These are phyloP conservation scores for Cerceris rybyensis DNA, from an alignment of 2,888 invertebrate genomes.

Conservation along the genomic window DNA sequence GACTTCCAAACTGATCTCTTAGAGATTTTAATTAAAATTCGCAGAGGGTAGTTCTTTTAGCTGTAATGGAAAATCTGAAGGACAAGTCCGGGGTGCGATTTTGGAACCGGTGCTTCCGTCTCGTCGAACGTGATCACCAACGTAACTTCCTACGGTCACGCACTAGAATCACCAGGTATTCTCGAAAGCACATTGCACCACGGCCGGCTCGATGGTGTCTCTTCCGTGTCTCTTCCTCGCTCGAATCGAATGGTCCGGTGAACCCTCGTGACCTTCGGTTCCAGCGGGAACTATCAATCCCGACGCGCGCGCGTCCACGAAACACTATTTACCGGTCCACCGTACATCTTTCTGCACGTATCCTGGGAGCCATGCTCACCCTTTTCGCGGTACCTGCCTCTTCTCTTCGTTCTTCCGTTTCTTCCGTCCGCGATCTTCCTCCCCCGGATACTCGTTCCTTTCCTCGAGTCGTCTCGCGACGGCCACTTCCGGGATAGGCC, in stretches of 20 bases:
- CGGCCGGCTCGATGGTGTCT: conserved; percentile 26
- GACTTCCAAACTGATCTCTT: neutral
- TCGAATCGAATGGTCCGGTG: conserved; percentile 40
- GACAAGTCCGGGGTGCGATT: neutral
- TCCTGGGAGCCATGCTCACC: conserved; percentile 35
- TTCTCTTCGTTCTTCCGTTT: conserved; percentile 5
- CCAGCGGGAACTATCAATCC: conserved; percentile 48
- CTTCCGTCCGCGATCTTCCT: neutral
- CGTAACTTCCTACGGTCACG: conserved; percentile 27
- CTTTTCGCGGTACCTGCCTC: neutral
- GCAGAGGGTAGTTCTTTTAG: too few relatives aligned
- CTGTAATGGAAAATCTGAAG: too few relatives aligned
- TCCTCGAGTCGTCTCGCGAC: neutral
- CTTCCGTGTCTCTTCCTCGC: conserved; percentile 26
- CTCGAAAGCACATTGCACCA: conserved; percentile 51
- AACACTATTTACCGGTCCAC: conserved; percentile 51
- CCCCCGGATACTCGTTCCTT: conserved; percentile 1
- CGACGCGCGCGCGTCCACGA: conserved; percentile 44
- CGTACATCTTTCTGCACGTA: conserved; percentile 31
- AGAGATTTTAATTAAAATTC: too few relatives aligned
- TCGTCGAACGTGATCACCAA: neutral
- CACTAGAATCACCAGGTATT: conserved; percentile 40
- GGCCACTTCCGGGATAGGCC: conserved; percentile 8
- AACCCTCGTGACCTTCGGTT: conserved; percentile 61
- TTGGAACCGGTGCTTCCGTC: neutral